Percentiles rank a stretch among this genome's conserved stretches.
Conservation (phyloP, 2,797 vertebrate genomes). For the Melanogrammus aeglefinus region DNA sequence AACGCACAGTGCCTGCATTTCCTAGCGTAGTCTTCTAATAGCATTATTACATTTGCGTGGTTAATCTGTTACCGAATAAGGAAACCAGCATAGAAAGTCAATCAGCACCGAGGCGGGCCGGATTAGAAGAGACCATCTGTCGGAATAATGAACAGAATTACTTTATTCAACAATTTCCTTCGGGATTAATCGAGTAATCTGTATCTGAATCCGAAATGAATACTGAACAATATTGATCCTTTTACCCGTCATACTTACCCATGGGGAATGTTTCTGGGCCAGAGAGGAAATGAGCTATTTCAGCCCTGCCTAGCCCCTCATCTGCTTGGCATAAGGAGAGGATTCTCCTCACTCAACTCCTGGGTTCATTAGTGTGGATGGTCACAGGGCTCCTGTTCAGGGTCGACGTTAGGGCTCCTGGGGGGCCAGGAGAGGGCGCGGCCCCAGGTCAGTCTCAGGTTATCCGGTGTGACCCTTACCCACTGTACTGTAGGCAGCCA, state of each 20-base stretch:
- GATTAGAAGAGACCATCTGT: conserved; percentile 43
- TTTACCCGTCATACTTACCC: background rate
- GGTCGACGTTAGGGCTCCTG: conserved; percentile 37
- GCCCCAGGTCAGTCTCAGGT: conserved; percentile 21
- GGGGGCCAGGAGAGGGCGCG: conserved; percentile 18
- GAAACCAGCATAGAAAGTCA: conserved; percentile 44
- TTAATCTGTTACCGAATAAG: conserved; percentile 63
- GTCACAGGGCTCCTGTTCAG: background rate
- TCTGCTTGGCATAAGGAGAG: background rate
- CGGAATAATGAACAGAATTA: conserved; percentile 38
- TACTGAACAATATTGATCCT: background rate
- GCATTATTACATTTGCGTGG: conserved; percentile 65
- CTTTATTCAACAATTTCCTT: conserved; percentile 13
- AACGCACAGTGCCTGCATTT: conserved; percentile 23
- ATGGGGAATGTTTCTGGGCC: background rate
- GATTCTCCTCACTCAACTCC: background rate
- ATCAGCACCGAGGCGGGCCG: conserved; percentile 31
- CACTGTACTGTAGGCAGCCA: background rate
- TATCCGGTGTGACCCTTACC: conserved; percentile 17
- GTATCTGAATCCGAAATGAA: background rate
- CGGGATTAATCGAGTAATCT: background rate
- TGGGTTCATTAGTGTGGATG: background rate
- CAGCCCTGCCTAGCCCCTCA: background rate
- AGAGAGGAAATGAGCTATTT: background rate
- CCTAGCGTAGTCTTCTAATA: conserved; percentile 43